Conservation (phyloP, 2,888 invertebrate genomes). For the Rotaria sp. region DNA sequence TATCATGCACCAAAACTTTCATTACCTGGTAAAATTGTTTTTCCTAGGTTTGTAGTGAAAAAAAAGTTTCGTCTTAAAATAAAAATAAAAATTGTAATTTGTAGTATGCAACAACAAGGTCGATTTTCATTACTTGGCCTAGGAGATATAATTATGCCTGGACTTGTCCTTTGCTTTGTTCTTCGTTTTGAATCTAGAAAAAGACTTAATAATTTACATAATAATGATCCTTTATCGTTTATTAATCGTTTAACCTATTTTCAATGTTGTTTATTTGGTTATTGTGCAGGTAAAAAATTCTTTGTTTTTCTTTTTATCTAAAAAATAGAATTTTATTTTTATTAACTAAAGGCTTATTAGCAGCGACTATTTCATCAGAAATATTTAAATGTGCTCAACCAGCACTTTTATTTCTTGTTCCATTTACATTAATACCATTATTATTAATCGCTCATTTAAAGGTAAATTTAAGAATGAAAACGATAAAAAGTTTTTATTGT, state of each 20-base stretch:
- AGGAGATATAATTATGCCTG: constrained; percentile 62
- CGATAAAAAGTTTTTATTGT: not conserved
- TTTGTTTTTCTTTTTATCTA: not conserved
- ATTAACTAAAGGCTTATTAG: constrained; percentile 64
- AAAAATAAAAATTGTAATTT: constrained; percentile 42
- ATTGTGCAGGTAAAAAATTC: constrained; percentile 70
- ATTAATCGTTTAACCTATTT: constrained; percentile 70
- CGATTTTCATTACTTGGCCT: constrained; percentile 89
- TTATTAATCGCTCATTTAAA: constrained; percentile 95
- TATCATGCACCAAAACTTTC: constrained; percentile 83
- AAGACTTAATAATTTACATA: constrained; percentile 58
- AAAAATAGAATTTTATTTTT: constrained; percentile 1
- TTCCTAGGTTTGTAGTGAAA: constrained; percentile 62
- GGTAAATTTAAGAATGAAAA: constrained; percentile 59
- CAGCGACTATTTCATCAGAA: constrained; percentile 92
- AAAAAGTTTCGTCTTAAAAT: not conserved
- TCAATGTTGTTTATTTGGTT: constrained; percentile 93
- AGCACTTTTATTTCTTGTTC: constrained; percentile 88
- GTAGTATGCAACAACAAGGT: constrained; percentile 82
- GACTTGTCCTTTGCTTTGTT: constrained; percentile 85
- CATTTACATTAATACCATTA: constrained; percentile 88
- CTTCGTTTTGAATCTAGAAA: constrained; percentile 93
- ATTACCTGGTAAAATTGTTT: constrained; percentile 88
- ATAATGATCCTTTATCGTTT: not conserved
- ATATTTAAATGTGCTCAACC: constrained; percentile 97